Evolutionary conservation across 2,888 invertebrate species (phyloP).

Genomic region (Acleris cristana): DNA sequence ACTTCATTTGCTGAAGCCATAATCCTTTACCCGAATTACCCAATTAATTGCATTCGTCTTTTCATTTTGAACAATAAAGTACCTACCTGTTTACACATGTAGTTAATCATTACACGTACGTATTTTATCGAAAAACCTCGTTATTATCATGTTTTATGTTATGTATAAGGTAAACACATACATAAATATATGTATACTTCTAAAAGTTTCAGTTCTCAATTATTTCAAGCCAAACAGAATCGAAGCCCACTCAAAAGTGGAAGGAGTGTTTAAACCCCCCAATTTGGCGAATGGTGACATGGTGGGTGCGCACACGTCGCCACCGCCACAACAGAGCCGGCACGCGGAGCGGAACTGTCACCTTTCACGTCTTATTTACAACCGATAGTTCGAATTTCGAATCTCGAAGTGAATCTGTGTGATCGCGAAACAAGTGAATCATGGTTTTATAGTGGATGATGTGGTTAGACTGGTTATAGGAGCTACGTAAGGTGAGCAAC

Average conservation of each 20-base stretch:
- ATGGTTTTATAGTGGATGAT: constrained; percentile 17
- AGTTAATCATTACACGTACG: no score
- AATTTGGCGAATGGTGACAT: constrained; percentile 25
- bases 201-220: no score
- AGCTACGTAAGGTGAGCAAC: constrained; percentile 22
- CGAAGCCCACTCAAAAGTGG: not conserved
- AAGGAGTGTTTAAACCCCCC: constrained; percentile 20
- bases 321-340: not conserved
- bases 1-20: no score
- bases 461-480: constrained; percentile 13
- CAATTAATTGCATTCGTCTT: no score
- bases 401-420: constrained; percentile 8
- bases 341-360: constrained; percentile 19
- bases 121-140: no score
- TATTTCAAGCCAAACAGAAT: not conserved
- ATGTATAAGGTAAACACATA: no score
- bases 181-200: no score
- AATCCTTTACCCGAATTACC: no score
- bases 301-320: not conserved
- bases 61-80: no score
- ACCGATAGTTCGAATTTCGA: not conserved
- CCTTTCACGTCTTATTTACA: constrained; percentile 20
- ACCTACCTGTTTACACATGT: no score
- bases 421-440: constrained; percentile 12
- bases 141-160: no score